Base-by-base conservation (phyloP, 2,797 vertebrate species). In the Lophius americanus region DNA sequence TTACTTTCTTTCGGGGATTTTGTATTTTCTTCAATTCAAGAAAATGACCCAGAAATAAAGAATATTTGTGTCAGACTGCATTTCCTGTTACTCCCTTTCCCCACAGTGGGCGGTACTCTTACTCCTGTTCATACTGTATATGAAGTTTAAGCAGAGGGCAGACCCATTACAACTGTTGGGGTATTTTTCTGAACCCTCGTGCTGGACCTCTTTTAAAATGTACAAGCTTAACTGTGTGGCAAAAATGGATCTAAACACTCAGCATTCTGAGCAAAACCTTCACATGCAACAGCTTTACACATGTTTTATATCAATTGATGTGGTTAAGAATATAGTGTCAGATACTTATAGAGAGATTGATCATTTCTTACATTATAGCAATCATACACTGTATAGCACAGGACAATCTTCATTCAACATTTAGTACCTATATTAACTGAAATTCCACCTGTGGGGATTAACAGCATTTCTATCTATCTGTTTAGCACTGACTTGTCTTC, bases 121-220 rank as follows among this genome's bases (percentile, higher is more conserved):
- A 32, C 73, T 84, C 75, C 57, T 75, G 65, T 62, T 41, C 33
- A 65, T 67, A 86, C 80, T 23, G 23, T 23, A 64, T 53, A 47
- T 80, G 70, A 59, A 65, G 64, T 73, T 79, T 73, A 88, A 81
- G 60, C 80, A 79, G 78, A 70, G 72, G 70, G 68, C 47, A 73
- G 70, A 59, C 73, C 62, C 56, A 86, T 78, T 79, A 44, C 84
- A 84, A 69, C 43, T 71, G 44, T 60, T 70, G 33, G 54, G 71
- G 67, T 74, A 64, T 57, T 68, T 79, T 81, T 76, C 55, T 65
- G 42, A 73, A 53, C 10, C 73, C 81, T 78, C 73, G 73, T 82
- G 75, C 61, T 67, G 33, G 7, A 39, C 2, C 58, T 38, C 75
- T 81, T 85, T 85, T 60, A 79, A 64, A 65, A 38, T 63, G 53